Conservation (phyloP, 2,113 vertebrate genomes). For the Centropristis striata region DNA sequence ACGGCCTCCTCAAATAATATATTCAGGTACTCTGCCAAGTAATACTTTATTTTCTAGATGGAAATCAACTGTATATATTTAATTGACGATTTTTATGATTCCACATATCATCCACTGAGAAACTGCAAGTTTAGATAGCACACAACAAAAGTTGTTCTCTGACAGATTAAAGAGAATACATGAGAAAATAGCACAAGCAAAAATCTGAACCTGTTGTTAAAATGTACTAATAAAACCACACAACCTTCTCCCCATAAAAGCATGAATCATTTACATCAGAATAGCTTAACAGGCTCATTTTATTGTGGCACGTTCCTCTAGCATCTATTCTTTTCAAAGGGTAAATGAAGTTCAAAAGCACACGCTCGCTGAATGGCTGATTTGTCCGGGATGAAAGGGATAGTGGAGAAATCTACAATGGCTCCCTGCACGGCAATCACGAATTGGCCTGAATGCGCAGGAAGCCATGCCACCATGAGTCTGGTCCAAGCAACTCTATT, state of each 20-base stretch:
- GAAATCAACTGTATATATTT: not conserved
- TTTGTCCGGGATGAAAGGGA: slow-evolving; percentile 64
- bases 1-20: slow-evolving; percentile 21
- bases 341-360: slow-evolving; percentile 68
- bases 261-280: slow-evolving; percentile 37
- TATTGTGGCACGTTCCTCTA: slow-evolving; percentile 25
- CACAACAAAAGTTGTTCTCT: not conserved
- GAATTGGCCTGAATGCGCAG: slow-evolving; percentile 74
- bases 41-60: not conserved
- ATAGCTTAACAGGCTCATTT: slow-evolving; percentile 44
- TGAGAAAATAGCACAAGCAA: not conserved
- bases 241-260: slow-evolving; percentile 20
- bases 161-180: slow-evolving; percentile 9
- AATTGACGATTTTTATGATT: slow-evolving; percentile 10
- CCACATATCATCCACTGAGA: not conserved
- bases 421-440: slow-evolving; percentile 73
- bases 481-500: slow-evolving; percentile 77
- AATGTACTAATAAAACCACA: slow-evolving; percentile 16
- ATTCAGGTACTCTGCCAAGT: slow-evolving; percentile 15
- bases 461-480: slow-evolving; percentile 78
- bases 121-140: not conserved
- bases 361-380: slow-evolving; percentile 52
- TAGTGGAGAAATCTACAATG: slow-evolving; percentile 59
- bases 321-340: slow-evolving; percentile 55
- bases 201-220: slow-evolving; percentile 20